Base-by-base conservation (phyloP, 2,113 vertebrate genomes). In the Dermatemys mawii region DNA sequence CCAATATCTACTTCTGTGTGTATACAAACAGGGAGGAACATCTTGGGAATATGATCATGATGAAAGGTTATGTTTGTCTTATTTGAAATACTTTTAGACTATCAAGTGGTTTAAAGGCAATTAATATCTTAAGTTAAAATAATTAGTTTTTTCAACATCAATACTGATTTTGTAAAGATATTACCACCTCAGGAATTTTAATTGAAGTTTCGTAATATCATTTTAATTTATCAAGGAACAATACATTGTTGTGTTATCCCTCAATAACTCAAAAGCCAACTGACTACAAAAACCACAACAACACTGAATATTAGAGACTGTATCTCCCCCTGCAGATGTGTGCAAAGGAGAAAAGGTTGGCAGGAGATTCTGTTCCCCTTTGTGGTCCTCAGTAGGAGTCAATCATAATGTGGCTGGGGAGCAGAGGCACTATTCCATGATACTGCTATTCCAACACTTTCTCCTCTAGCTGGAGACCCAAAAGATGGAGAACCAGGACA, bases 61-160 rank as follows among this genome's bases (percentile, higher is more conserved):
- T 79, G 94, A 96, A 95, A 96, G 93, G 96, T 97, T 95, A 94
- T 94, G 89, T 96, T 96, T 96, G 88, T 70, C 91, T 96, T 95
- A 95, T 94, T 63, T 95, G 86, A 95, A 97, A 95, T 96, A 96
- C 94, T 92, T 95, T 82, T 49, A 93, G 94, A 96, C 91, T 97
- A 92, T 91, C 91, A 96, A 96, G 93, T 95, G 81, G 86, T 94
- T 97, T 95, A 94, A 94, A 97, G 91, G 90, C 81, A 89, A 48
- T 97, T 93, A 93, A 96, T 97, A 97, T 55, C 19, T 94, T 53
- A 96, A 96, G 92, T 88, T 94, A 96, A 96, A 86, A 50, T 54
- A 93, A 96, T 92, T 44, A 1, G 92, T 91, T 95, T 29, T 94
- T 94, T 85, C 86, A 96, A 83, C 93, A 81, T 73, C 51, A 93